Conservation (phyloP, 2,797 vertebrate genomes). For the Enteromius thamalakanensis region DNA sequence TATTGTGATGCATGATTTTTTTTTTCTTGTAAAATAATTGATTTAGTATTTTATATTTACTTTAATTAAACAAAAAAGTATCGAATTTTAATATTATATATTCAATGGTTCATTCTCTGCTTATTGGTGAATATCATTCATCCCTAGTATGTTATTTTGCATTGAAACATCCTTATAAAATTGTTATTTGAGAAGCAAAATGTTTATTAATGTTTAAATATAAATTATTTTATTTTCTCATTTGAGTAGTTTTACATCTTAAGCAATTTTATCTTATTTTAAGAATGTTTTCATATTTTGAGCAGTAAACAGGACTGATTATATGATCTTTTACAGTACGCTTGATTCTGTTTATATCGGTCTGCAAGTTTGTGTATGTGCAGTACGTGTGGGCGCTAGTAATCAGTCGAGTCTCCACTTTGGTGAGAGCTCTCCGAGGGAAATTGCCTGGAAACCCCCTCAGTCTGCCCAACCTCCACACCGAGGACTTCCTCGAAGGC, state of each 20-base stretch:
- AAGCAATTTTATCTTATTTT: not conserved
- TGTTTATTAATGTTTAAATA: not conserved
- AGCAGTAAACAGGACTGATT: not conserved
- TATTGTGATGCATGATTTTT: not conserved
- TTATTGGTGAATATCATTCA: not conserved
- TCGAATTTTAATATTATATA: not conserved
- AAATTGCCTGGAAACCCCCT: constrained; percentile 49
- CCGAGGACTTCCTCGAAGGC: constrained; percentile 29
- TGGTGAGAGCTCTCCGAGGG: constrained; percentile 17
- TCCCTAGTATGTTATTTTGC: not conserved
- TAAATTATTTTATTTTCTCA: too few relatives aligned
- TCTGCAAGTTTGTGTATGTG: not conserved
- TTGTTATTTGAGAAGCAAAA: not conserved
- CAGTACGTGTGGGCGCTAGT: not conserved
- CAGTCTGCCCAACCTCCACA: constrained; percentile 26
- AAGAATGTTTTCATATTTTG: not conserved
- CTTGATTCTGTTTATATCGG: not conserved
- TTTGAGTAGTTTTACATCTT: not conserved
- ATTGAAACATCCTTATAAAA: not conserved
- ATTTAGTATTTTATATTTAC: not conserved
- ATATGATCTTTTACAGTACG: too few relatives aligned
- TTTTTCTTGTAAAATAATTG: not conserved
- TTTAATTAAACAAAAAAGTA: not conserved
- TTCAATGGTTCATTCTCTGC: not conserved
- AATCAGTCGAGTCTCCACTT: constrained; percentile 25